Conservation (phyloP, 2,888 invertebrate species). For the Eubasilissa splendida region DNA sequence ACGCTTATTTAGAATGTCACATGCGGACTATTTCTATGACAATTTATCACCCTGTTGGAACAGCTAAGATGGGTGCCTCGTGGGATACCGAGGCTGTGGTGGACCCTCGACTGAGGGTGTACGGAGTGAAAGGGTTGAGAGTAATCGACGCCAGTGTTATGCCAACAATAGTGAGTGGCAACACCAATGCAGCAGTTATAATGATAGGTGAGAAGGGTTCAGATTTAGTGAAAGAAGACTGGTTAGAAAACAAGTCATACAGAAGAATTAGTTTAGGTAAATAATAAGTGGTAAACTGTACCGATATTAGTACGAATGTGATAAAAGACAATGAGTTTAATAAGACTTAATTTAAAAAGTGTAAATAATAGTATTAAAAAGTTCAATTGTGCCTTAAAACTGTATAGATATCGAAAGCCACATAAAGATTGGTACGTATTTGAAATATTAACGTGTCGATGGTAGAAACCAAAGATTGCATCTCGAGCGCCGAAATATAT, state of each 20-base stretch:
- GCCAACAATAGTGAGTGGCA: constrained; percentile 91
- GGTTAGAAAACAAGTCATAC: constrained; percentile 69
- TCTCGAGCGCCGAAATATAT: no score
- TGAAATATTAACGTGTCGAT: no score
- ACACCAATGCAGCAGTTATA: constrained; percentile 92
- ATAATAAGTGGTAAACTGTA: no score
- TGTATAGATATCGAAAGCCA: no score
- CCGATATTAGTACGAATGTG: no score
- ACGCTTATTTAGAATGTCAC: constrained; percentile 90
- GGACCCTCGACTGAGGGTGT: constrained; percentile 83
- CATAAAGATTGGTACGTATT: no score
- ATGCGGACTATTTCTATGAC: constrained; percentile 91
- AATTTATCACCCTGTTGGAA: constrained; percentile 91
- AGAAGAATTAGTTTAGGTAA: constrained; percentile 9
- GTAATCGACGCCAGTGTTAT: constrained; percentile 92
- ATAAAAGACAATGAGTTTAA: no score
- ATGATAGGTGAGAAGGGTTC: constrained; percentile 94
- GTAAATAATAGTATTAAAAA: no score
- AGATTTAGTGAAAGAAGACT: constrained; percentile 89
- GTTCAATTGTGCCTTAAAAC: no score
- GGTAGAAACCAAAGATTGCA: no score
- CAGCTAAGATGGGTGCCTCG: constrained; percentile 90
- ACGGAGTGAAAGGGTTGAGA: constrained; percentile 84
- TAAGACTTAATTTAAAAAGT: no score
- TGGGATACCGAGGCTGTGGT: constrained; percentile 87